Conservation (phyloP, 2,888 invertebrate species). For the Gymnocheta viridis region DNA sequence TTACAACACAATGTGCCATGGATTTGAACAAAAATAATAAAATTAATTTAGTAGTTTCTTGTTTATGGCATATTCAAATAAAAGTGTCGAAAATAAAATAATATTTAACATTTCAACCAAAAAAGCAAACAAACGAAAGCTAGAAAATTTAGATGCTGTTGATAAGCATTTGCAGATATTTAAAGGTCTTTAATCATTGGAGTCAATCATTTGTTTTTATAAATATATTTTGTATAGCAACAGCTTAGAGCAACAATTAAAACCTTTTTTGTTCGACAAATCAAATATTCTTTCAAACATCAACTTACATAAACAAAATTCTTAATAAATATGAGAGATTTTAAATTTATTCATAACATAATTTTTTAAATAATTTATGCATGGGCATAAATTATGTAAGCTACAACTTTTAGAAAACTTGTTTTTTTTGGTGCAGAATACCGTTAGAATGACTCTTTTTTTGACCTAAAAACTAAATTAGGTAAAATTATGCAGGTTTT, state of each 20-base stretch:
- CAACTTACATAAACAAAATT: slow-evolving; percentile 22
- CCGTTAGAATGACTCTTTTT: no score
- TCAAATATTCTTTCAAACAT: not conserved
- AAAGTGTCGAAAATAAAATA: slow-evolving; percentile 15
- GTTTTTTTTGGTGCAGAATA: no score
- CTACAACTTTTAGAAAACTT: no score
- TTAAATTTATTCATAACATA: no score
- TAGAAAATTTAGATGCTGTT: not conserved
- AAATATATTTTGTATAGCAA: not conserved
- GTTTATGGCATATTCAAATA: not conserved
- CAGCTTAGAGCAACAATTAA: not conserved
- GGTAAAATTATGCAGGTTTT: no score
- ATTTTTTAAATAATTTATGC: no score
- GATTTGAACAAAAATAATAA: not conserved
- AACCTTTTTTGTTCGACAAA: not conserved
- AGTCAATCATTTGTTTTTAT: not conserved
- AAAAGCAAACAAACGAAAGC: not conserved
- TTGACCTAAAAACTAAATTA: no score
- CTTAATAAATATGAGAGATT: no score
- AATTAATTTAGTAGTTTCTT: not conserved
- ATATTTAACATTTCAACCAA: not conserved
- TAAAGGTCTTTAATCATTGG: not conserved
- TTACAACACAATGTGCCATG: not conserved
- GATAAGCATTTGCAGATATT: not conserved
- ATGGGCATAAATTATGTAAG: no score